phyloP scores from a whole-genome alignment of 35 echinoderm and acorn worm genomes.

The Amphiura filiformis region DNA sequence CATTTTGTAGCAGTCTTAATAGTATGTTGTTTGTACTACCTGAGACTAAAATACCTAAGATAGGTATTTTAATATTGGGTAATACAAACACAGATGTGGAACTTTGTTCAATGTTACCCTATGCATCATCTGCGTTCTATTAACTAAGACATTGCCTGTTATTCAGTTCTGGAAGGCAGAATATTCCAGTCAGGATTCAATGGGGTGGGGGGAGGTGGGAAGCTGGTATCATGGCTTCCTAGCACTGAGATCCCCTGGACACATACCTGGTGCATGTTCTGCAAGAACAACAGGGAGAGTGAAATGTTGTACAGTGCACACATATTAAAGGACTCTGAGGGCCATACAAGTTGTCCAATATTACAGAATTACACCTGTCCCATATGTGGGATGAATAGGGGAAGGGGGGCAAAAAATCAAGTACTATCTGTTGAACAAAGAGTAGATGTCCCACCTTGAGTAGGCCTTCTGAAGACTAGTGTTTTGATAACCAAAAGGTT shows the following conservation, averaged over 20 bases:
- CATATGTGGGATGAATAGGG: slow-evolving; percentile 68
- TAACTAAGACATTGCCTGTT: too few species aligned
- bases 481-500: too few species aligned
- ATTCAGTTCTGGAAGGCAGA: too few species aligned
- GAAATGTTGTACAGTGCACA: slow-evolving; percentile 51
- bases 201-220: too few species aligned
- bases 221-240: not conserved
- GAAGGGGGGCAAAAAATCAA: slow-evolving; percentile 85
- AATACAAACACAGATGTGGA: too few species aligned
- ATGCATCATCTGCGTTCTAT: too few species aligned
- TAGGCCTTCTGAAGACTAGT: slow-evolving; percentile 1
- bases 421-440: slow-evolving; percentile 64
- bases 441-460: not conserved
- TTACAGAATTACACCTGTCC: slow-evolving; percentile 83
- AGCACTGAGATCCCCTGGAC: not conserved
- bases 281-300: slow-evolving; percentile 80
- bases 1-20: too few species aligned
- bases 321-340: slow-evolving; percentile 55
- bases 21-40: too few species aligned
- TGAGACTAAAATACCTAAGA: too few species aligned
- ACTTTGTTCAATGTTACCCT: too few species aligned
- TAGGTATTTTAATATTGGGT: too few species aligned
- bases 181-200: too few species aligned
- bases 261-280: slow-evolving; percentile 70
- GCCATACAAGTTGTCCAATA: slow-evolving; percentile 68